Conservation (phyloP, 2,797 vertebrate species). For the Sebastolobus altivelis region DNA sequence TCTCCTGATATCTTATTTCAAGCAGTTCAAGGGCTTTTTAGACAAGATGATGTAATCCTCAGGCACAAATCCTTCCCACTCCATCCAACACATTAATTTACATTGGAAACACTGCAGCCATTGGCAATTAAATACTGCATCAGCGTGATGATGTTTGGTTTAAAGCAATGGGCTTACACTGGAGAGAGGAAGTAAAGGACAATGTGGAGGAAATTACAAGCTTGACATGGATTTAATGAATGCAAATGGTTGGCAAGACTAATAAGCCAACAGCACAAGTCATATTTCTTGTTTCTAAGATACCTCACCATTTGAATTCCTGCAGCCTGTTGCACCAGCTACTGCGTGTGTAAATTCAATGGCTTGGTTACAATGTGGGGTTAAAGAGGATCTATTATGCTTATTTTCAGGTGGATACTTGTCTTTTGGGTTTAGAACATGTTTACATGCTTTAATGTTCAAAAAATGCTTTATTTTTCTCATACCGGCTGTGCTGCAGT, state of each 20-base stretch:
- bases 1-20: conserved; percentile 71
- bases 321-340: conserved; percentile 9
- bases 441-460: too few relatives aligned
- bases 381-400: too few relatives aligned
- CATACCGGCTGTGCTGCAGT: too few relatives aligned
- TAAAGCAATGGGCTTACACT: neutral
- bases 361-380: neutral
- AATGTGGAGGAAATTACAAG: conserved; percentile 30
- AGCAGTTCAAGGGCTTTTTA: conserved; percentile 53
- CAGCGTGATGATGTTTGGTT: conserved; percentile 6
- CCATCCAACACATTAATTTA: conserved; percentile 29
- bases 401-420: too few relatives aligned
- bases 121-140: conserved; percentile 24
- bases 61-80: conserved; percentile 27
- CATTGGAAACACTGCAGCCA: conserved; percentile 24
- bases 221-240: neutral
- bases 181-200: conserved; percentile 25
- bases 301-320: neutral
- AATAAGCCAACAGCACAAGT: neutral
- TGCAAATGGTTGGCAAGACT: conserved; percentile 5
- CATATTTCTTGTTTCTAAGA: conserved; percentile 6
- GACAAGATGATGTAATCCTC: conserved; percentile 60
- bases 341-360: neutral
- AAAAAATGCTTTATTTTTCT: too few relatives aligned
- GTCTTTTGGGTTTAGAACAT: too few relatives aligned